These are phyloP conservation scores for Lagria hirta DNA, from an alignment of 2,888 invertebrate species.

Conservation along the genomic window DNA sequence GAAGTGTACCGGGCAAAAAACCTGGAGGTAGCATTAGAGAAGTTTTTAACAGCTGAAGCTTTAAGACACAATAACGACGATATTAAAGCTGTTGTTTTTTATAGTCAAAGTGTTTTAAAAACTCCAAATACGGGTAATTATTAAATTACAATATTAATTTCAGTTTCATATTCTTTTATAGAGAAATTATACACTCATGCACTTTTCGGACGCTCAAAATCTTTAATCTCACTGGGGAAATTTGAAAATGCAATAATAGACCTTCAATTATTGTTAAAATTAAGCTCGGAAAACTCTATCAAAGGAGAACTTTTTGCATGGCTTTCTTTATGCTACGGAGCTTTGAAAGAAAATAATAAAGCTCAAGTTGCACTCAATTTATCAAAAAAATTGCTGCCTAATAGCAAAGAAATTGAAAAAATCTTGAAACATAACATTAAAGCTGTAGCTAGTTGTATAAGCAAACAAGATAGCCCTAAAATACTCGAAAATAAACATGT, in stretches of 20 bases:
- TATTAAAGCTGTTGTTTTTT: constrained; percentile 62
- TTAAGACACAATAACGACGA: constrained; percentile 59
- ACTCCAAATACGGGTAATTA: constrained; percentile 66
- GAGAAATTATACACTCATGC: constrained; percentile 43
- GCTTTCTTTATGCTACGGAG: constrained; percentile 70
- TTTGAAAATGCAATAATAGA: constrained; percentile 67
- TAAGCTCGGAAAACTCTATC: constrained; percentile 62
- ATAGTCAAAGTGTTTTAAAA: constrained; percentile 72
- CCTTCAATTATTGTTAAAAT: constrained; percentile 65
- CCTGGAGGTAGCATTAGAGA: constrained; percentile 61
- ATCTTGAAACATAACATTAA: not conserved
- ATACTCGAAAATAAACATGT: constrained; percentile 17
- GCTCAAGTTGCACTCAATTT: constrained; percentile 68
- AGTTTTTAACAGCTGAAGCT: constrained; percentile 64
- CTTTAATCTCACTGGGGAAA: constrained; percentile 61
- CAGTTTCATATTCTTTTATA: not conserved
- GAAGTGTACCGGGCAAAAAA: constrained; percentile 70
- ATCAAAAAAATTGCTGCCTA: constrained; percentile 58
- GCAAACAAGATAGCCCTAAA: not conserved
- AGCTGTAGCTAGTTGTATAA: not conserved
- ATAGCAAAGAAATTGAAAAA: not conserved
- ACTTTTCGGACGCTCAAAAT: constrained; percentile 66
- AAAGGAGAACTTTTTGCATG: constrained; percentile 69
- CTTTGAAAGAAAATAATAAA: constrained; percentile 61
- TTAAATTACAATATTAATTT: constrained; percentile 2